phyloP scores from a whole-genome alignment of 1,140 invertebrate genomes.

The Cheumatopsyche charites region DNA sequence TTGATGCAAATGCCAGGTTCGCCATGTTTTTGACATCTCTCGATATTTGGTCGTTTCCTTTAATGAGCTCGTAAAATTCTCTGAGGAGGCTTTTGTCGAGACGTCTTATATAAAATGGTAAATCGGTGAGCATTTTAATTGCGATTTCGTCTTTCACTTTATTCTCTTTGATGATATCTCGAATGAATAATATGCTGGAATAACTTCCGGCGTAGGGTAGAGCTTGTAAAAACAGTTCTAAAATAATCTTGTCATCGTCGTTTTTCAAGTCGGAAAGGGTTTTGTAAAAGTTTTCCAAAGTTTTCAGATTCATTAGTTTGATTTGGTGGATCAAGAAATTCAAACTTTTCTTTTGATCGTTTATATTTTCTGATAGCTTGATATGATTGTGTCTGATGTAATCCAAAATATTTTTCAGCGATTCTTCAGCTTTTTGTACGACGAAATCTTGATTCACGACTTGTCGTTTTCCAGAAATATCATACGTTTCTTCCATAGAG shows the following conservation, averaged over 20 bases:
- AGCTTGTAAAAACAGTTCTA: conserved; percentile 54
- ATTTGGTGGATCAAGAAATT: conserved; percentile 52
- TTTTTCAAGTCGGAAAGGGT: conserved; percentile 45
- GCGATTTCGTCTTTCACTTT: conserved; percentile 49
- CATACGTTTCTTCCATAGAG: conserved; percentile 35
- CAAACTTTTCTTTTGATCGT: conserved; percentile 53
- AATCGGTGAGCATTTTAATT: conserved; percentile 51
- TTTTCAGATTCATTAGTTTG: conserved; percentile 51
- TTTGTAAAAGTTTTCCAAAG: conserved; percentile 51
- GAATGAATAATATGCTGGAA: conserved; percentile 52
- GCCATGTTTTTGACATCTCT: conserved; percentile 50
- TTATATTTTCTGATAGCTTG: conserved; percentile 51
- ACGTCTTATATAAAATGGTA: conserved; percentile 53
- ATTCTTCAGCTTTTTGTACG: conserved; percentile 52
- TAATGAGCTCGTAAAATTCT: conserved; percentile 52
- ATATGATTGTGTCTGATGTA: conserved; percentile 56
- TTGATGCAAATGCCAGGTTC: conserved; percentile 53
- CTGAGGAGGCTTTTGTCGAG: conserved; percentile 52
- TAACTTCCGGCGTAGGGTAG: conserved; percentile 57
- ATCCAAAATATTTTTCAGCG: conserved; percentile 51
- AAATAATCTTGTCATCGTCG: conserved; percentile 38
- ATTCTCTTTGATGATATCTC: conserved; percentile 51
- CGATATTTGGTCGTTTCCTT: conserved; percentile 42
- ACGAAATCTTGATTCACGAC: conserved; percentile 49
- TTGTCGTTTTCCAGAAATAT: conserved; percentile 53